These are phyloP conservation scores for Aphelocoma californica DNA, from an alignment of 2,797 vertebrate species.

Conservation along the genomic window DNA sequence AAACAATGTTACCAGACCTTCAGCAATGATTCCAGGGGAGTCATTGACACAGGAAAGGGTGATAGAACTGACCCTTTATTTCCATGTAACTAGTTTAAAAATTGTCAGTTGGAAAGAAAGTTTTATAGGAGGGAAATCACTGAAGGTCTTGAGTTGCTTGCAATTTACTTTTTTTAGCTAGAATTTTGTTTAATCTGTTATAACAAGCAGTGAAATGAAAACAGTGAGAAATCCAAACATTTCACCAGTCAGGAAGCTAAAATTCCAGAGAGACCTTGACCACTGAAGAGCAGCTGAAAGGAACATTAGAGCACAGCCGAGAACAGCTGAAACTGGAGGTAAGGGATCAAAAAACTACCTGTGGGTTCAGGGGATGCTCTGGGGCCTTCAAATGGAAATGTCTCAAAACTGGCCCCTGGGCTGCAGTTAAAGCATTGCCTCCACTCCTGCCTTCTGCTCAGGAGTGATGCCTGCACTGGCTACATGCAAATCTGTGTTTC, in stretches of 20 bases:
- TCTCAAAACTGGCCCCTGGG: background rate
- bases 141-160: background rate
- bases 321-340: background rate
- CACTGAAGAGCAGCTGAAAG: background rate
- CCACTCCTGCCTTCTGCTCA: background rate
- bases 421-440: background rate
- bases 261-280: background rate
- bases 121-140: background rate
- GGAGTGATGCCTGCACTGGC: background rate
- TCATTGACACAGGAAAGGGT: background rate
- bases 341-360: background rate
- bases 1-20: background rate
- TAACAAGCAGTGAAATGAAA: background rate
- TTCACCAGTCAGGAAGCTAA: background rate
- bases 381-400: background rate
- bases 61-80: background rate
- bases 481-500: background rate
- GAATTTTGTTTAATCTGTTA: background rate
- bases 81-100: background rate
- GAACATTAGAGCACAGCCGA: background rate
- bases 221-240: conserved; percentile 11
- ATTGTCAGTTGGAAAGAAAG: background rate
- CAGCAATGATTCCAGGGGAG: background rate
- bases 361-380: background rate
- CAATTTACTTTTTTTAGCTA: background rate